phyloP scores from a whole-genome alignment of 2,888 invertebrate genomes.

The Lissonota sp. region DNA sequence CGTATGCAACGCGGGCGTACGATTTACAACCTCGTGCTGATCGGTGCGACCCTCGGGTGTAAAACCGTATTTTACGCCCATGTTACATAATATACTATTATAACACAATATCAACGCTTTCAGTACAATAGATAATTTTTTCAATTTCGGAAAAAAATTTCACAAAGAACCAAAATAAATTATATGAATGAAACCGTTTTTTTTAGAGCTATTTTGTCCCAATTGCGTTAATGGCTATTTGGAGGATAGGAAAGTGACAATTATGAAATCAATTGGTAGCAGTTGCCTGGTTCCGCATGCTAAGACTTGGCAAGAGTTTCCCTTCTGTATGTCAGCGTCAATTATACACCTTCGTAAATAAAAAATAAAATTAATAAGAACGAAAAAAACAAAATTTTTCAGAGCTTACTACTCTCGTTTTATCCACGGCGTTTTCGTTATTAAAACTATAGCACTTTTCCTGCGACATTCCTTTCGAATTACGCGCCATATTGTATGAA shows the following conservation, averaged over 20 bases:
- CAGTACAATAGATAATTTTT: too few species aligned
- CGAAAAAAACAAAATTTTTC: background rate
- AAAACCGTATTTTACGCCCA: background rate
- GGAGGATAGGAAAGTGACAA: too few species aligned
- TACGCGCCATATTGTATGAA: constrained; percentile 9
- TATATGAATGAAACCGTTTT: too few species aligned
- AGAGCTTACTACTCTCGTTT: background rate
- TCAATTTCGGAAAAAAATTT: too few species aligned
- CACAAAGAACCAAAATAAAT: too few species aligned
- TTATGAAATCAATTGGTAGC: too few species aligned
- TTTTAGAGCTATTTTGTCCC: too few species aligned
- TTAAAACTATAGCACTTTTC: background rate
- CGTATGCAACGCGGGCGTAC: too few species aligned
- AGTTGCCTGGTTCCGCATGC: too few species aligned
- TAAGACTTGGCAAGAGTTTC: background rate
- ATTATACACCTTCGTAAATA: constrained; percentile 35
- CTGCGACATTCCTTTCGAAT: constrained; percentile 2
- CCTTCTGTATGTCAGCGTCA: constrained; percentile 9
- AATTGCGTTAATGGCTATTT: too few species aligned
- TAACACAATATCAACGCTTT: background rate
- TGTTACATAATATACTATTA: background rate
- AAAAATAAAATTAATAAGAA: constrained; percentile 18
- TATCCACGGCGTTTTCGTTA: background rate
- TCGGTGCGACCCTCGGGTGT: too few species aligned
- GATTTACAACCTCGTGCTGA: too few species aligned